Percentiles rank a stretch among this genome's conserved stretches.
Conservation (phyloP, 2,888 invertebrate genomes). For the Ariolimax columbianus region DNA sequence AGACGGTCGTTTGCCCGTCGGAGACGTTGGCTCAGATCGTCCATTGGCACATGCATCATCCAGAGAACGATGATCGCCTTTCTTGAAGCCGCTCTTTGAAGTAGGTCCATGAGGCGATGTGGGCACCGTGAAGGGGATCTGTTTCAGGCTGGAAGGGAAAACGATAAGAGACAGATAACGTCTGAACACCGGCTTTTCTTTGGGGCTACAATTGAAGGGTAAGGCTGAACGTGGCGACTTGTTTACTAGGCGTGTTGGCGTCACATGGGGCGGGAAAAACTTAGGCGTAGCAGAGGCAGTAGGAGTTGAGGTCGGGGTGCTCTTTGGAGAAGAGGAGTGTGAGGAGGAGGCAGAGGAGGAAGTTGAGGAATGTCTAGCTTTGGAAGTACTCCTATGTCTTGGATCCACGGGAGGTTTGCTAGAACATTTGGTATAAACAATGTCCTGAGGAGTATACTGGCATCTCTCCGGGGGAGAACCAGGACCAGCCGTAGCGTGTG, state of each 20-base stretch:
- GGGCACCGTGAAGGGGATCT: conserved; percentile 77
- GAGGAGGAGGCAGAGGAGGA: conserved; percentile 44
- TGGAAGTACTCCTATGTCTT: neutral
- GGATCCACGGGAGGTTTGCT: conserved; percentile 29
- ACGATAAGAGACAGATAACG: conserved; percentile 70
- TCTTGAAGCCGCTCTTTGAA: conserved; percentile 56
- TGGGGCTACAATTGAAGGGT: conserved; percentile 22
- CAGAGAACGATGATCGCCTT: conserved; percentile 59
- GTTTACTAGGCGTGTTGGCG: neutral
- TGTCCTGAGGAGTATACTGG: neutral
- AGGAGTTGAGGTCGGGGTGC: conserved; percentile 34
- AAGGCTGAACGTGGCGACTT: conserved; percentile 25
- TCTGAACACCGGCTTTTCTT: conserved; percentile 53
- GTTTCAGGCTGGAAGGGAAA: conserved; percentile 74
- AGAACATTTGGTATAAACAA: neutral
- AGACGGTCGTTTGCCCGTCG: conserved; percentile 70
- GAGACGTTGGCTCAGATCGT: conserved; percentile 70
- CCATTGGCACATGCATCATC: conserved; percentile 58
- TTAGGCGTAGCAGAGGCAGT: conserved; percentile 17
- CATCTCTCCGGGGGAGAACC: neutral
- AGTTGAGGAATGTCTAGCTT: neutral
- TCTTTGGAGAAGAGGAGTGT: conserved; percentile 40
- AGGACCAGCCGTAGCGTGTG: neutral
- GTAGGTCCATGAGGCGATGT: conserved; percentile 55
- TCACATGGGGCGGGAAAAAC: conserved; percentile 17